phyloP scores from a whole-genome alignment of 2,113 vertebrate genomes.

The Campylorhamphus procurvoides region DNA sequence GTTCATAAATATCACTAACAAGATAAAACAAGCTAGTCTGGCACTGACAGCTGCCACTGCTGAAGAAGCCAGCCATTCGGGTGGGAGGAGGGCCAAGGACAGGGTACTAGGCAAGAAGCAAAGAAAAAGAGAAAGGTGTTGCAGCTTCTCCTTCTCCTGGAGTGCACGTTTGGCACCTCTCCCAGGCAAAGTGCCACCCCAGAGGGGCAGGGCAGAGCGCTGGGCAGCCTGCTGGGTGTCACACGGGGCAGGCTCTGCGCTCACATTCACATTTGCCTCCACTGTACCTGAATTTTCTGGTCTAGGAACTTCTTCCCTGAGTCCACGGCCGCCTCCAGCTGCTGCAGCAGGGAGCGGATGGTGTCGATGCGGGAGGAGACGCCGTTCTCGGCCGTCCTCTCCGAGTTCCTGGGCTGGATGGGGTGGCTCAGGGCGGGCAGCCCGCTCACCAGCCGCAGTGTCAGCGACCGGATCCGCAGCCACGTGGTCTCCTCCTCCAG shows the following conservation, averaged over 20 bases:
- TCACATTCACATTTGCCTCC: not conserved
- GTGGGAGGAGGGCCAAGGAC: conserved; percentile 92
- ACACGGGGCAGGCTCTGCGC: not conserved
- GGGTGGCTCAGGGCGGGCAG: conserved; percentile 80
- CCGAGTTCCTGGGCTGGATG: conserved; percentile 84
- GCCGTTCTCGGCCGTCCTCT: conserved; percentile 87
- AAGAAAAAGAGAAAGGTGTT: conserved; percentile 41
- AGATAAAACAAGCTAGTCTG: conserved; percentile 90
- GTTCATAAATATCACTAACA: conserved; percentile 87
- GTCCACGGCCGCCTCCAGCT: conserved; percentile 84
- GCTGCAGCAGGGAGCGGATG: conserved; percentile 81
- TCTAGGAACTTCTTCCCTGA: conserved; percentile 83
- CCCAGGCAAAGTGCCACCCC: conserved; percentile 19
- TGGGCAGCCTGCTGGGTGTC: conserved; percentile 11
- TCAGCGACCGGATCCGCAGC: conserved; percentile 91
- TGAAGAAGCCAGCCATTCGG: conserved; percentile 86
- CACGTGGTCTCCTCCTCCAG: conserved; percentile 91
- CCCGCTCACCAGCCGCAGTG: conserved; percentile 85
- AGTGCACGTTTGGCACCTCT: conserved; percentile 7
- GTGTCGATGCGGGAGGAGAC: conserved; percentile 82
- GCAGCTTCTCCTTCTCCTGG: conserved; percentile 19
- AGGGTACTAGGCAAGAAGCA: conserved; percentile 82
- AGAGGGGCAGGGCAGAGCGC: conserved; percentile 26
- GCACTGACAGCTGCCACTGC: conserved; percentile 90
- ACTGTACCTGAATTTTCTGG: conserved; percentile 80